phyloP scores from a whole-genome alignment of 1,140 invertebrate species.

The Pseudomyrmex cubaensis region DNA sequence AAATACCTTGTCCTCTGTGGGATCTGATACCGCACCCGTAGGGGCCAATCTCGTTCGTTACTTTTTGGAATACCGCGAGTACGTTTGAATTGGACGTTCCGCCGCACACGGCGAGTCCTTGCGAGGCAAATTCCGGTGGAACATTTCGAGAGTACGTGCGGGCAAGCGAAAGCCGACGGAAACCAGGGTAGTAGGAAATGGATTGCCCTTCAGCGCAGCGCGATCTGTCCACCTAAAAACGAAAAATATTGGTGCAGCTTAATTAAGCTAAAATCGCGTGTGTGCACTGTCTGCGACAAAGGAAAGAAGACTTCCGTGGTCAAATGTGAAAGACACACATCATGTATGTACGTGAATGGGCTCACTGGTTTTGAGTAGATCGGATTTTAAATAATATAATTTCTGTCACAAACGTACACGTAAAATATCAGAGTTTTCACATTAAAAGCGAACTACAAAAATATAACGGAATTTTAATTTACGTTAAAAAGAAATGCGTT shows the following conservation, averaged over 20 bases:
- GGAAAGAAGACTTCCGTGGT: neutral
- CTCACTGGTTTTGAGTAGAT: too few relatives aligned
- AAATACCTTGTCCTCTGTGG: constrained; percentile 73
- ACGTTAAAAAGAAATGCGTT: neutral
- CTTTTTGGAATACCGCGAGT: constrained; percentile 70
- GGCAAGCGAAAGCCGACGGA: neutral
- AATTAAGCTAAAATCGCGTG: constrained; percentile 21
- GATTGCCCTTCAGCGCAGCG: constrained; percentile 8
- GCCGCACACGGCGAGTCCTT: constrained; percentile 16
- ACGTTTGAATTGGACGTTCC: constrained; percentile 63
- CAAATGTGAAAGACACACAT: neutral
- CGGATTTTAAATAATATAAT: too few relatives aligned
- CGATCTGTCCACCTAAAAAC: constrained; percentile 17
- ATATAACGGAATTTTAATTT: too few relatives aligned
- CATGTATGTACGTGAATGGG: neutral
- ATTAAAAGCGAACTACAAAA: too few relatives aligned
- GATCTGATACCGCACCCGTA: constrained; percentile 57
- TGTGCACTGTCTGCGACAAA: neutral
- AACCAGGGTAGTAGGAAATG: constrained; percentile 23
- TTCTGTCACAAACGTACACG: too few relatives aligned
- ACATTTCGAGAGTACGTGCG: constrained; percentile 47
- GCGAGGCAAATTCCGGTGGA: constrained; percentile 44
- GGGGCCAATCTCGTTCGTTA: constrained; percentile 69
- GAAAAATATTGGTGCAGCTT: constrained; percentile 42
- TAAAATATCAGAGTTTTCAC: too few relatives aligned